These are phyloP conservation scores for Poecilus cupreus DNA, from an alignment of 2,888 invertebrate species.

Conservation along the genomic window DNA sequence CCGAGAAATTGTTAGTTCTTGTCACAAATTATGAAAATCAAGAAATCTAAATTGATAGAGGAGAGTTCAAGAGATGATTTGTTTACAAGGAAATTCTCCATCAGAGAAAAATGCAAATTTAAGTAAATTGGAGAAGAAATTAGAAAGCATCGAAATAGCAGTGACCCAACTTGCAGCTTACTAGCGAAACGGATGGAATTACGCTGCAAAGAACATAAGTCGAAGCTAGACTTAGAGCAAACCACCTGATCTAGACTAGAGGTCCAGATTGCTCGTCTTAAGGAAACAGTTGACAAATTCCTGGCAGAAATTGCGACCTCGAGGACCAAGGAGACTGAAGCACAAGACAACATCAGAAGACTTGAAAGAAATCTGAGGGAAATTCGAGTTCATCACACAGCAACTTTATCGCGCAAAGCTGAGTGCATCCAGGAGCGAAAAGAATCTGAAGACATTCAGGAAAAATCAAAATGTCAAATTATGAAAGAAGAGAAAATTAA, in stretches of 20 bases:
- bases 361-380: slow-evolving; percentile 81
- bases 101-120: too few species aligned
- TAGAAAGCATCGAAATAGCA: too few species aligned
- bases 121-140: too few species aligned
- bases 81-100: too few species aligned
- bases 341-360: slow-evolving; percentile 87
- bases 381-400: slow-evolving; percentile 85
- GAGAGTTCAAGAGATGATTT: too few species aligned
- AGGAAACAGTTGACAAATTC: slow-evolving; percentile 83
- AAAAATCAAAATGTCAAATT: too few species aligned
- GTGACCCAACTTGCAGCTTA: too few species aligned
- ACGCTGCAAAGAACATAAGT: slow-evolving; percentile 91
- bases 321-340: slow-evolving; percentile 82
- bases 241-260: slow-evolving; percentile 92
- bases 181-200: slow-evolving; percentile 90
- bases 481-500: too few species aligned
- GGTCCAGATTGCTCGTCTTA: slow-evolving; percentile 80
- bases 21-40: too few species aligned
- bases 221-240: slow-evolving; percentile 92
- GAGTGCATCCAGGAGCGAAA: slow-evolving; percentile 84
- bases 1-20: too few species aligned
- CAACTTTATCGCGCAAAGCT: slow-evolving; percentile 82
- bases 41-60: too few species aligned
- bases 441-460: slow-evolving; percentile 87
- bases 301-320: slow-evolving; percentile 83